Evolutionary conservation across 2,113 vertebrate species (phyloP).

Genomic region (Oryzias javanicus): DNA sequence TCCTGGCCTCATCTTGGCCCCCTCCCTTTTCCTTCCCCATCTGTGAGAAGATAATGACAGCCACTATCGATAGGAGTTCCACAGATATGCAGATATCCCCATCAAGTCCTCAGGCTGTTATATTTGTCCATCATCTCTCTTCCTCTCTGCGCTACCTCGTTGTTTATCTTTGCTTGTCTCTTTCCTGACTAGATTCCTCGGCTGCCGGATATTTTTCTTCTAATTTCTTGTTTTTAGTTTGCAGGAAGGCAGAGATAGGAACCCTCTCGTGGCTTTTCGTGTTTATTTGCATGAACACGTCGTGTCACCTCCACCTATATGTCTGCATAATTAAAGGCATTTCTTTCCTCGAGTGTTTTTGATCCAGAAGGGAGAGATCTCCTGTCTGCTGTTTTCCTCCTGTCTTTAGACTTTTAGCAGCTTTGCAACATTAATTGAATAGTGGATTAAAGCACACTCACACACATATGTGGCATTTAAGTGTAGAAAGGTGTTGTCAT

Average conservation of each 20-base stretch:
- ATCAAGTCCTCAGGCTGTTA: conserved; percentile 26
- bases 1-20: conserved; percentile 29
- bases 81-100: conserved; percentile 40
- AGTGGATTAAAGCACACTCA: conserved; percentile 34
- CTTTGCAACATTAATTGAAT: conserved; percentile 41
- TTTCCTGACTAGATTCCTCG: conserved; percentile 17
- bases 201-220: conserved; percentile 15
- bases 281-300: conserved; percentile 18
- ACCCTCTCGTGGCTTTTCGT: conserved; percentile 41
- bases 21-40: neutral
- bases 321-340: conserved; percentile 40
- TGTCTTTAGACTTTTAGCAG: conserved; percentile 1
- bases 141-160: conserved; percentile 15
- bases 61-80: conserved; percentile 17
- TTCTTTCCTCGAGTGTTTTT: conserved; percentile 10
- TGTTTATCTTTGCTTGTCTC: conserved; percentile 3
- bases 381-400: conserved; percentile 7
- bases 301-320: neutral
- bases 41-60: conserved; percentile 36
- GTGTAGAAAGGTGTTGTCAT: neutral
- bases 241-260: conserved; percentile 28
- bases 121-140: conserved; percentile 4
- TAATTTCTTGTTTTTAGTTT: conserved; percentile 18
- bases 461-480: conserved; percentile 1
- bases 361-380: conserved; percentile 18